Evolutionary conservation across 2,797 vertebrate genomes (phyloP).

Genomic region (Alca torda): DNA sequence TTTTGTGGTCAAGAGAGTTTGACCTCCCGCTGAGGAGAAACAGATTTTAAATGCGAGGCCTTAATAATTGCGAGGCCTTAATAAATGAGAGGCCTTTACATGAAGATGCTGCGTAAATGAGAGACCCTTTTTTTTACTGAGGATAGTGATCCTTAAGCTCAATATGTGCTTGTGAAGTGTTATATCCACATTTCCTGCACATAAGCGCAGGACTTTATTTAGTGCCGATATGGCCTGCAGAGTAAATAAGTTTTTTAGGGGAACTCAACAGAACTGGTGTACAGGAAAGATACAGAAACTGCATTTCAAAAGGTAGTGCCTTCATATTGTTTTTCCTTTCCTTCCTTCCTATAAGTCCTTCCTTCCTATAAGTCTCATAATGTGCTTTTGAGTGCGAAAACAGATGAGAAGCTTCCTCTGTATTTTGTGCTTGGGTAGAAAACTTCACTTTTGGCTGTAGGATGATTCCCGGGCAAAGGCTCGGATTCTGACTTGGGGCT

Average conservation of each 20-base stretch:
- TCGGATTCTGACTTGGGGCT: background rate
- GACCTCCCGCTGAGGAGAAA: background rate
- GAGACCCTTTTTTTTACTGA: background rate
- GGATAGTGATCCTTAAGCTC: background rate
- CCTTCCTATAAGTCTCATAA: background rate
- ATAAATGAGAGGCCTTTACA: fast-evolving
- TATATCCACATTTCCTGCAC: background rate
- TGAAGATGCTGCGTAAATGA: background rate
- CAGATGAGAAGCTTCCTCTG: background rate
- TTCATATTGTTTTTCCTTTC: background rate
- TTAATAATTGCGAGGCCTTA: background rate
- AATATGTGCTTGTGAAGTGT: background rate
- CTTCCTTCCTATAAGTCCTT: background rate
- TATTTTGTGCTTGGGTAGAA: background rate
- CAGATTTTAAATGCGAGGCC: background rate
- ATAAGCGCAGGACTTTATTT: background rate
- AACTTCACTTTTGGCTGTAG: background rate
- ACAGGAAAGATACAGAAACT: background rate
- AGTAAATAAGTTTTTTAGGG: background rate
- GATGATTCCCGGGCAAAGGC: background rate
- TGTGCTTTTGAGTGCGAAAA: background rate
- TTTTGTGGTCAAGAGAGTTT: background rate
- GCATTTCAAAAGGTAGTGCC: background rate
- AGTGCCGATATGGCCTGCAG: fast-evolving
- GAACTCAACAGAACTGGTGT: background rate